Base-by-base conservation (phyloP, 2,888 invertebrate species). In the Idaea straminata region DNA sequence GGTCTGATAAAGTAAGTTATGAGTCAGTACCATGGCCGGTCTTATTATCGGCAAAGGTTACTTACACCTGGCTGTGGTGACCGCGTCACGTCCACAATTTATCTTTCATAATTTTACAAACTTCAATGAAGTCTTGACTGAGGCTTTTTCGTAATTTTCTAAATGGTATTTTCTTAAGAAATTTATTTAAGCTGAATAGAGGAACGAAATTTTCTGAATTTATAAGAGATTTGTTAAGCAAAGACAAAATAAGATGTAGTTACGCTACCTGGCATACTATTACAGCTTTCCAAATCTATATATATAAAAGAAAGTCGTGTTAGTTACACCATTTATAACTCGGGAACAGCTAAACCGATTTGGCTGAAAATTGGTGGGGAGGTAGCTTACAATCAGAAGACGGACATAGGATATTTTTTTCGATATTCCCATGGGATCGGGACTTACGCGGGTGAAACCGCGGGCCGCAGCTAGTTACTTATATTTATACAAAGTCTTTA, bases 71-170 rank as follows among this genome's bases (percentile, higher is more conserved):
- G 61, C 65, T 65, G 64, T 59, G 62, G 64, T 25, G 38, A 57
- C 59, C 59, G 63, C 67, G 62, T 69, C 70, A 70, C 70, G 70
- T 69, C 65, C 68, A 69, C 68, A 68, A 69, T 69, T 71, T 69
- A 71, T 71, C 62, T 66, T 64, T 68, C 68, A 71, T 69, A 68
- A 69, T 62, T 68, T 63, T 62, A 58, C 69, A 69, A 69, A 69
- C 69, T 71, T 71, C 67, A 69, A 70, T 67, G 66, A 66, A 64
- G 66, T 7, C 47, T 47, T 36, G 7, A 47, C 47, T 13, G 13
- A 47, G 47, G 47, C 47, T 47, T 7, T 47, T 47, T 47, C 47
- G 47, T 47, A 47, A 47, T 47, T 47, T 47, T 47, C 47, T 47
- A 47, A 47, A 47, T 13, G 47, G 47, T 47, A 10, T 47, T 47